Conservation (phyloP, 2,797 vertebrate genomes). For the Cyprinodon diabolis region DNA sequence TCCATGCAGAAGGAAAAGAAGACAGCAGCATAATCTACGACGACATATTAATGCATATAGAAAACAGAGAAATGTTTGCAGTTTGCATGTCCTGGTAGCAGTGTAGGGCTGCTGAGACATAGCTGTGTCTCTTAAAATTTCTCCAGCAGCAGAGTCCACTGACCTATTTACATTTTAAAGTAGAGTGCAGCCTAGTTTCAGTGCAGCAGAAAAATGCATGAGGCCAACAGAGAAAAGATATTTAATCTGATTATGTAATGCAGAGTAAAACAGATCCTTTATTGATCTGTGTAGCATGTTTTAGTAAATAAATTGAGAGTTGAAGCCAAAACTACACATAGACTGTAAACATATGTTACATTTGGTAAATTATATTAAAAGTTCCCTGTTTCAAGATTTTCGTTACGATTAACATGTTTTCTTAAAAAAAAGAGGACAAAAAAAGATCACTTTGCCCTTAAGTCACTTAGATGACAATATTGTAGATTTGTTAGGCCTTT, state of each 20-base stretch:
- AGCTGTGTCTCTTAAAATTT: conserved; percentile 1
- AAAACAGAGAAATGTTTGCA: not conserved
- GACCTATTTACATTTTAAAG: conserved; percentile 58
- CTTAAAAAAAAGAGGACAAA: not conserved
- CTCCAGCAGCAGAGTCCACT: conserved; percentile 28
- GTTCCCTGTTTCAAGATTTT: not conserved
- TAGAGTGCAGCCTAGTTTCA: conserved; percentile 20
- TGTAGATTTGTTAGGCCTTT: no score
- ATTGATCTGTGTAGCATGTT: not conserved
- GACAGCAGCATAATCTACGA: not conserved
- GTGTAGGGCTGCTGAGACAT: not conserved
- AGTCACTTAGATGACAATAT: not conserved
- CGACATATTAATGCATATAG: not conserved
- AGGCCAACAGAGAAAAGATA: conserved; percentile 16
- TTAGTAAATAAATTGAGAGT: not conserved
- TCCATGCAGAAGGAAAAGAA: not conserved
- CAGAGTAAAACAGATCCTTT: not conserved
- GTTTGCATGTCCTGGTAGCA: not conserved
- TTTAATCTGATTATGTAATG: not conserved
- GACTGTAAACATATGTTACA: not conserved
- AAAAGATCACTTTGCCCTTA: not conserved
- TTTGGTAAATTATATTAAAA: no score
- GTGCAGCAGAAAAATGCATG: not conserved
- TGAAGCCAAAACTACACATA: not conserved
- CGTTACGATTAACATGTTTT: not conserved